A percentile compares a stretch with the other conserved stretches of the same genome.
Evolutionary conservation across 2,888 invertebrate species (phyloP).

Genomic region (Chrysina gloriosa): DNA sequence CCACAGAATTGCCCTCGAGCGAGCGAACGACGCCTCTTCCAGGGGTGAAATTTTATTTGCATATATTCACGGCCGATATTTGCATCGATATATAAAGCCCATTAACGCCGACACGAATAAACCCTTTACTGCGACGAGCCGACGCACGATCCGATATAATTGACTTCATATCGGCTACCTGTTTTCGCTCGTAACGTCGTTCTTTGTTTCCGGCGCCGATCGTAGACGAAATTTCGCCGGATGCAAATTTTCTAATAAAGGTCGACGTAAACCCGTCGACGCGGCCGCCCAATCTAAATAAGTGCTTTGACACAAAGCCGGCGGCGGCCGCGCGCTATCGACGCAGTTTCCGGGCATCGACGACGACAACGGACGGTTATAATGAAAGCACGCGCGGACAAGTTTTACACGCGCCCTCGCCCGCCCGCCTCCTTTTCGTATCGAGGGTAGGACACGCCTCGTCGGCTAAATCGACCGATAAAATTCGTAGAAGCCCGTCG

Average conservation of each 20-base stretch:
- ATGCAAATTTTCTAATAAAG: conserved; percentile 38
- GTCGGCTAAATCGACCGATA: neutral
- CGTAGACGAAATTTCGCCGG: conserved; percentile 12
- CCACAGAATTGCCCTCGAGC: no score
- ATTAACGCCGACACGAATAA: conserved; percentile 26
- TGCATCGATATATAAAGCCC: conserved; percentile 15
- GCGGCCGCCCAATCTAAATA: conserved; percentile 41
- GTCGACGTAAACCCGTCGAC: conserved; percentile 27
- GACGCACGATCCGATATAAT: conserved; percentile 12
- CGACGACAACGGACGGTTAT: neutral
- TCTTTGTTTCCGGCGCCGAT: conserved; percentile 9
- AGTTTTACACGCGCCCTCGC: neutral
- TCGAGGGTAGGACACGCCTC: neutral
- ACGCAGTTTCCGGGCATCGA: conserved; percentile 11
- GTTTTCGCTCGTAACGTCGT: neutral
- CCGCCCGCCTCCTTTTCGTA: neutral
- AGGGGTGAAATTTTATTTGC: conserved; percentile 29
- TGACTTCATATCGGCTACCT: conserved; percentile 33
- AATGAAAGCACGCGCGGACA: conserved; percentile 19
- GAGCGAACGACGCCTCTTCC: no score
- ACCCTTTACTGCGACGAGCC: neutral
- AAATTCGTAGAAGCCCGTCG: neutral
- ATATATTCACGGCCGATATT: conserved; percentile 20
- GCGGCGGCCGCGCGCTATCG: conserved; percentile 25
- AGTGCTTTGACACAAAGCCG: conserved; percentile 43